These are phyloP conservation scores for Erethizon dorsatum DNA, from an alignment of 2,797 vertebrate genomes.

Conservation along the genomic window DNA sequence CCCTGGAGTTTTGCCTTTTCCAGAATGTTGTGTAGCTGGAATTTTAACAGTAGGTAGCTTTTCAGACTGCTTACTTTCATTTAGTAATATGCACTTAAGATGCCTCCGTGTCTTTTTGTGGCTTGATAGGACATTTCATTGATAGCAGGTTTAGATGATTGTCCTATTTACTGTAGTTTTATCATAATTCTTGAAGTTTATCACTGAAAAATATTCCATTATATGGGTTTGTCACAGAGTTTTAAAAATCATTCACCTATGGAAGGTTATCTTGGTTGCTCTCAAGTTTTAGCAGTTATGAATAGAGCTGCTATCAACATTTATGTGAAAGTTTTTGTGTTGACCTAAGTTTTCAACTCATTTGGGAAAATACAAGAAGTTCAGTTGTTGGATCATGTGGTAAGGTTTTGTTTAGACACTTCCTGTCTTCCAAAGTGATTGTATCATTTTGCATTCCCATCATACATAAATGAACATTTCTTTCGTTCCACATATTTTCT, in stretches of 20 bases:
- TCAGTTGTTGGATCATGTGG: not conserved
- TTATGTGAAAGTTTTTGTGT: constrained; percentile 9
- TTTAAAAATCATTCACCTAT: not conserved
- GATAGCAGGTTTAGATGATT: not conserved
- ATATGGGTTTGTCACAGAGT: not conserved
- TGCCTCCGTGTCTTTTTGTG: not conserved
- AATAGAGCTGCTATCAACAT: not conserved
- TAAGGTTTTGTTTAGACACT: not conserved
- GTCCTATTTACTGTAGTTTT: not conserved
- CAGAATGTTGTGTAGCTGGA: not conserved
- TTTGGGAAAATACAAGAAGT: not conserved
- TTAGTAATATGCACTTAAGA: not conserved
- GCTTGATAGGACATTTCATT: not conserved
- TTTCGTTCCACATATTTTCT: not conserved
- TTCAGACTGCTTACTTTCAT: not conserved
- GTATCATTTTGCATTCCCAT: constrained; percentile 22
- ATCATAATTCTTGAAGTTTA: not conserved
- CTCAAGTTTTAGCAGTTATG: not conserved
- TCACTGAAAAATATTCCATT: constrained; percentile 45
- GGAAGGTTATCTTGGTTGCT: not conserved
- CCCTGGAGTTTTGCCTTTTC: constrained; percentile 27
- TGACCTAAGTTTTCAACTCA: constrained; percentile 9
- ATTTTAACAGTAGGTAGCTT: not conserved
- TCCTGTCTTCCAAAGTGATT: constrained; percentile 26
- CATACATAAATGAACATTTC: not conserved